Evolutionary conservation across 2,113 vertebrate species (phyloP).

Genomic region (Pitta sordida): DNA sequence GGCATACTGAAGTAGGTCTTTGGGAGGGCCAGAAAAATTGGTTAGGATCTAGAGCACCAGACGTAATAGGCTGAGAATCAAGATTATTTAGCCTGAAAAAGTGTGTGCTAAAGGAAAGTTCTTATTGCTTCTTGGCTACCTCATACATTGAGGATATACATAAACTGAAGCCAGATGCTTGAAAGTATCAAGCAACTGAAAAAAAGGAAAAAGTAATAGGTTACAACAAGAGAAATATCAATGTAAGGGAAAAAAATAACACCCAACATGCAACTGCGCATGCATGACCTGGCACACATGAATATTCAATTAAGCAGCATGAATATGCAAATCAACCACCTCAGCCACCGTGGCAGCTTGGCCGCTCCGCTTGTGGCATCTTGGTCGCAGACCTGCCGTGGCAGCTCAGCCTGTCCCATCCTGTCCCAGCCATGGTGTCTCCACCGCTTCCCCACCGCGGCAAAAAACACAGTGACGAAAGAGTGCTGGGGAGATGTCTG

Average conservation of each 20-base stretch:
- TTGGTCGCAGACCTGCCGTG: no score
- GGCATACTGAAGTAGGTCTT: not conserved
- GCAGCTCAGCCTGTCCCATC: no score
- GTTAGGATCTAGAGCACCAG: rapidly evolving
- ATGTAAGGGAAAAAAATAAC: not conserved
- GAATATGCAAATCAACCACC: no score
- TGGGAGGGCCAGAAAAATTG: not conserved
- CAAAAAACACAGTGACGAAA: no score
- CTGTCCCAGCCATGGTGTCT: no score
- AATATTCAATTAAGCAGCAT: no score
- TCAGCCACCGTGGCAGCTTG: no score
- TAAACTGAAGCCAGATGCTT: not conserved
- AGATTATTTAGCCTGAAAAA: not conserved
- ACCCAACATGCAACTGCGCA: no score
- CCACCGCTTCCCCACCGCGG: no score
- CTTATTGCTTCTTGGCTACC: not conserved
- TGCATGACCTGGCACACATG: no score
- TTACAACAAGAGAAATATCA: not conserved
- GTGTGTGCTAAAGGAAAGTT: not conserved
- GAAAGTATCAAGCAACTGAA: not conserved
- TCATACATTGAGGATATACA: rapidly evolving
- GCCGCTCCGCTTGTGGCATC: no score
- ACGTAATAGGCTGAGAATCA: not conserved
- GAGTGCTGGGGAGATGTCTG: no score
- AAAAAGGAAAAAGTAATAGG: not conserved